Conservation (phyloP, 1,140 invertebrate genomes). For the Aphis craccivora region DNA sequence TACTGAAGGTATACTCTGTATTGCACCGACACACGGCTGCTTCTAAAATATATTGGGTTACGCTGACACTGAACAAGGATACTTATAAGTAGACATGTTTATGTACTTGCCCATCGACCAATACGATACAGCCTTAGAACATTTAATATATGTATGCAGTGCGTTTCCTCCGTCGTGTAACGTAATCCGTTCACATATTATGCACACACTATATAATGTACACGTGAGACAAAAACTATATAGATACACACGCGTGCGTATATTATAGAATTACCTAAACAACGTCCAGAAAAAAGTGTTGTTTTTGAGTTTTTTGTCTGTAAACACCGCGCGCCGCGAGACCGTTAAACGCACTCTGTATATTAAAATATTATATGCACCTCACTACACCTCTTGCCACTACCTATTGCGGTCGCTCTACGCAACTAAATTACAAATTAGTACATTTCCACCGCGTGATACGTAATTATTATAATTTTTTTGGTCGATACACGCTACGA, state of each 20-base stretch:
- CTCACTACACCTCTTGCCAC: too few relatives aligned
- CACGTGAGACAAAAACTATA: neutral
- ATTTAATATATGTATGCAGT: neutral
- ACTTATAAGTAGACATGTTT: slow-evolving; percentile 1
- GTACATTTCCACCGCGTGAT: neutral
- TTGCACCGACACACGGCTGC: neutral
- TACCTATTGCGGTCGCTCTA: neutral
- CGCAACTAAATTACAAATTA: neutral
- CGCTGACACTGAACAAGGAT: neutral
- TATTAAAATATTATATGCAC: neutral
- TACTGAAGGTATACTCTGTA: neutral
- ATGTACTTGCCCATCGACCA: neutral
- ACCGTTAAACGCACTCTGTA: neutral
- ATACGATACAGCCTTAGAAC: neutral
- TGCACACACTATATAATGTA: neutral
- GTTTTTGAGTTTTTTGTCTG: neutral
- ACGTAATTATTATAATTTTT: slow-evolving; percentile 30
- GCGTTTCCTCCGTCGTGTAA: neutral
- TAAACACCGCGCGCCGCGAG: neutral
- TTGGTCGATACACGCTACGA: neutral
- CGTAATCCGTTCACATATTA: slow-evolving; percentile 23
- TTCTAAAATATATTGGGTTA: slow-evolving; percentile 31
- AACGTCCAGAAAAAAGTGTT: neutral
- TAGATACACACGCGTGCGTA: neutral
- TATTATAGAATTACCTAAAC: neutral